Percentiles rank a stretch among this genome's conserved stretches.
These are phyloP conservation scores for Gasterosteus aculeatus DNA, from an alignment of 2,113 vertebrate species.

Conservation along the genomic window DNA sequence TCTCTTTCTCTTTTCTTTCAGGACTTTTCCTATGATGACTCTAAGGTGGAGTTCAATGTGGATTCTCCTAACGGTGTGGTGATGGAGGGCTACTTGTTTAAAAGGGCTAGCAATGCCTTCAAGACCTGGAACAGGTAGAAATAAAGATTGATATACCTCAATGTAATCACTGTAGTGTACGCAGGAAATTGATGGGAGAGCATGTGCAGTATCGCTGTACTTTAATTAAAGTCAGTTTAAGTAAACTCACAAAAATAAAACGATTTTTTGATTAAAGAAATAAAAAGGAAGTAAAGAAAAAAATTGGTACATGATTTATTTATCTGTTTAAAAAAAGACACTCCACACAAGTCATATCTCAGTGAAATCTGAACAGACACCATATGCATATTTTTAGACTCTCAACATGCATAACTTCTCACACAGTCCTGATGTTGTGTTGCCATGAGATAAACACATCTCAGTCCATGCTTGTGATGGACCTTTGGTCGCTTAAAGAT, in stretches of 20 bases:
- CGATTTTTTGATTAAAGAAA: neutral
- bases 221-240: neutral
- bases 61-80: conserved; percentile 96
- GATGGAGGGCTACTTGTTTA: conserved; percentile 99
- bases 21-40: conserved; percentile 95
- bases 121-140: conserved; percentile 97
- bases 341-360: neutral
- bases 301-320: neutral
- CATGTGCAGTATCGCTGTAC: neutral
- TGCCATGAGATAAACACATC: conserved; percentile 14
- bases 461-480: neutral
- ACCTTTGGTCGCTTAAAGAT: neutral
- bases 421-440: neutral
- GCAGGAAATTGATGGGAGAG: neutral
- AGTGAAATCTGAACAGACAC: neutral
- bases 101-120: conserved; percentile 98
- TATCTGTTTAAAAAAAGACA: neutral
- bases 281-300: neutral
- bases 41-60: conserved; percentile 92
- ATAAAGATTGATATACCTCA: neutral
- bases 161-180: neutral
- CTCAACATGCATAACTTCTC: neutral
- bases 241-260: neutral
- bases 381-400: neutral
- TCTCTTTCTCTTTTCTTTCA: conserved; percentile 56